A percentile compares a stretch with the other conserved stretches of the same genome.
Conservation (phyloP, 92 coral and sea anemone species). For the Zoanthus sansibaricus region DNA sequence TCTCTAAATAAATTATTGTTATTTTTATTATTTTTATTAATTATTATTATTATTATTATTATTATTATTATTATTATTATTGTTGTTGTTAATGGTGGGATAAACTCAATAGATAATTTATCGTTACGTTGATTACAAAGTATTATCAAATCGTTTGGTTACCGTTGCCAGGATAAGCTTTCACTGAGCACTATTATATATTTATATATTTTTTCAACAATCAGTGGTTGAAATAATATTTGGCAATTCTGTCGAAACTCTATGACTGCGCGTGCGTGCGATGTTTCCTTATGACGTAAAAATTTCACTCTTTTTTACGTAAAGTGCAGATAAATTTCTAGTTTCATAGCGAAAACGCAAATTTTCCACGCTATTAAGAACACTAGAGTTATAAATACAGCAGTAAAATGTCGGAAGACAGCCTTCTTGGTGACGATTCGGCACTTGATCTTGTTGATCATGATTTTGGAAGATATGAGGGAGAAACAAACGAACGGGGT, state of each 20-base stretch:
- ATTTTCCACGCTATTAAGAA: neutral
- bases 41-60: too few species aligned
- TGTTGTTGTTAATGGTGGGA: too few species aligned
- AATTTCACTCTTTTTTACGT: neutral
- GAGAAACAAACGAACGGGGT: constrained; percentile 72
- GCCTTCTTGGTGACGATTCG: constrained; percentile 27
- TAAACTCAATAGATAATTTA: too few species aligned
- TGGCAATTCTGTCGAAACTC: neutral
- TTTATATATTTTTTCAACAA: too few species aligned
- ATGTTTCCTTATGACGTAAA: neutral
- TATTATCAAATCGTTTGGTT: too few species aligned
- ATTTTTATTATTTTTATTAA: too few species aligned
- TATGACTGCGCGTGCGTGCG: neutral
- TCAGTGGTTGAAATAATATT: neutral
- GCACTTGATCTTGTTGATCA: neutral
- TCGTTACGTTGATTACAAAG: too few species aligned
- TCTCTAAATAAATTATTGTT: too few species aligned
- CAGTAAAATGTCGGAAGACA: constrained; percentile 49
- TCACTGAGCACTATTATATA: too few species aligned
- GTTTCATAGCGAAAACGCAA: neutral
- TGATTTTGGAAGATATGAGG: constrained; percentile 71
- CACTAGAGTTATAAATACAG: neutral
- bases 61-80: too few species aligned
- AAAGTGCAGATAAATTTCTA: neutral
- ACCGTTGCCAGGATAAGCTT: too few species aligned